Conservation (phyloP, 2,113 vertebrate species). For the Picathartes gymnocephalus region DNA sequence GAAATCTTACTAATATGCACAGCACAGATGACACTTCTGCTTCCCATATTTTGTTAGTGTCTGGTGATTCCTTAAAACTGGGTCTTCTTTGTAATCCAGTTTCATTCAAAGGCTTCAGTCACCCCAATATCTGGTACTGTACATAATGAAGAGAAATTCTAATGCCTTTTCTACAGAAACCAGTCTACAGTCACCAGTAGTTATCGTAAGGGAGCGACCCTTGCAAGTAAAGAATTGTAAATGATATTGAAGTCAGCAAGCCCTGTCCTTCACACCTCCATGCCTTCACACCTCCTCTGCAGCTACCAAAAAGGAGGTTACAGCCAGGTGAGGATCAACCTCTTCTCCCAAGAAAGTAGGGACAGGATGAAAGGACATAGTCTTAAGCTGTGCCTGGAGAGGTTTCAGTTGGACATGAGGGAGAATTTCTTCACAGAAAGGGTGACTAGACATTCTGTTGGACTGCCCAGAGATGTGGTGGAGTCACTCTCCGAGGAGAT, state of each 20-base stretch:
- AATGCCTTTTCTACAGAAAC: not conserved
- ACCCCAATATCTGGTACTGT: not conserved
- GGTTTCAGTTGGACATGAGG: not conserved
- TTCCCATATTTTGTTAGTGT: not conserved
- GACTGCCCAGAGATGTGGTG: not conserved
- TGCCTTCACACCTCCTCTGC: not conserved
- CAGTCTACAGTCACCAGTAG: not conserved
- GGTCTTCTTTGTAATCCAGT: not conserved
- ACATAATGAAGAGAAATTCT: not conserved
- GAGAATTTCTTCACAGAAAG: not conserved
- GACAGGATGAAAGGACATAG: no score
- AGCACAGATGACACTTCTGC: not conserved
- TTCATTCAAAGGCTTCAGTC: not conserved
- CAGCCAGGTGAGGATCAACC: not conserved
- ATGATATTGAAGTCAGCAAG: not conserved
- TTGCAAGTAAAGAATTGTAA: not conserved
- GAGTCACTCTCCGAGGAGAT: not conserved
- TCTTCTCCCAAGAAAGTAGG: not conserved
- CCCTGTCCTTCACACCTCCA: not conserved
- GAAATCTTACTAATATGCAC: not conserved
- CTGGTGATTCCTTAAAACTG: not conserved
- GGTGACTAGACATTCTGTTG: not conserved
- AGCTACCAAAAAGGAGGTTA: not conserved
- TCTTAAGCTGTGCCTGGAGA: not conserved
- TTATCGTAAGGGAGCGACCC: not conserved